Evolutionary conservation across 2,888 invertebrate genomes (phyloP), one percentile per base, ranked within the genome.

Genomic region (Anorthoa munda): DNA sequence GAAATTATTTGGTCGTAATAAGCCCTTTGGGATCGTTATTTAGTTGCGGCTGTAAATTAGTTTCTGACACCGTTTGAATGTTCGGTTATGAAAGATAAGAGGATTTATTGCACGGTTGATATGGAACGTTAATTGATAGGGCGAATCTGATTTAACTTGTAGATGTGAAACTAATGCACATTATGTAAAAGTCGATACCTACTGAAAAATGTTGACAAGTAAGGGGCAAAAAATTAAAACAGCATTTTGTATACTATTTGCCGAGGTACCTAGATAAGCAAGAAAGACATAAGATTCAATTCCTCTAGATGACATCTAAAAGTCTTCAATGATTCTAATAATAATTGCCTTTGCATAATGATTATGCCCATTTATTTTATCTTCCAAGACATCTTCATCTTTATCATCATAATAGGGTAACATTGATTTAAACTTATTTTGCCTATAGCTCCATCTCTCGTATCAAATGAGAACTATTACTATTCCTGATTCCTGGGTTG

Each of bases 41-140:
- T 82, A 71, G 65, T 72, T 75, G 66, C 58, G 75, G 78, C 55
- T 79, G 55, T 84, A 82, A 85, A 81, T 85, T 77, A 59, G 67
- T 74, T 72, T 13, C 21, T 75, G 75, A 75, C 59, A 71, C 60
- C 58, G n/a, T 75, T 82, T 70, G 66, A 46, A 69, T 75, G 65
- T 73, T 60, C 60, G 58, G 59, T 58, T 68, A 55, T 76, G 46
- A 68, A 66, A 73, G 83, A 85, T 83, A 85, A 75, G 69, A 51
- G 63, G 50, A 81, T 83, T 85, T 81, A 83, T 84, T 61, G 64
- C 59, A 50, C 11, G 55, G 46, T 45, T 75, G 66, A 71, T 73
- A 69, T 45, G 64, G 39, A 50, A 75, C 50, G 60, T 45, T 68
- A 66, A 66, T 73, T 71, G 65, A 77, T 75, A 74, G 53, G 39